Conservation (phyloP, 2,113 vertebrate genomes). For the Grammomys dolichurus region DNA sequence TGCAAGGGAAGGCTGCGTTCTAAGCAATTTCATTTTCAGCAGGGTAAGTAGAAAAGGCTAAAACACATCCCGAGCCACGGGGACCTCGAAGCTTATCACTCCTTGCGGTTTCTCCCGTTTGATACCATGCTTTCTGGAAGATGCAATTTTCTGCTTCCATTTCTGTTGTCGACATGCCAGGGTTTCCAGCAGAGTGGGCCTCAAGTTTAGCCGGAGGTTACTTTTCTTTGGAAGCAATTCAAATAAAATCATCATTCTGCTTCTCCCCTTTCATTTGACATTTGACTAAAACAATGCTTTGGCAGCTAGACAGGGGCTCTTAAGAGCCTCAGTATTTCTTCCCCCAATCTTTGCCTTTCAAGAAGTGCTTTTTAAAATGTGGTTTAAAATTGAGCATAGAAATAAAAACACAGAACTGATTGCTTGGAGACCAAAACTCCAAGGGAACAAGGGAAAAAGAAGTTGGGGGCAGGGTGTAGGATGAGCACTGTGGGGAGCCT, state of each 20-base stretch:
- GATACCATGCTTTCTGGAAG: slow-evolving; percentile 80
- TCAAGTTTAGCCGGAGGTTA: slow-evolving; percentile 74
- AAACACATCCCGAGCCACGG: slow-evolving; percentile 41
- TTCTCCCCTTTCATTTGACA: slow-evolving; percentile 77
- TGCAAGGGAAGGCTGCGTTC: slow-evolving; percentile 38
- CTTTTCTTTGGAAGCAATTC: slow-evolving; percentile 85
- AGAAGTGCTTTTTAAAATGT: slow-evolving; percentile 71
- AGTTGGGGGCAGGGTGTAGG: not conserved
- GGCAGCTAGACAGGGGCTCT: slow-evolving; percentile 71
- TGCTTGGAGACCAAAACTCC: slow-evolving; percentile 61
- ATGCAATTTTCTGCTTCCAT: slow-evolving; percentile 82
- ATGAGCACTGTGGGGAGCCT: not conserved
- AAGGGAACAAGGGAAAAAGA: not conserved
- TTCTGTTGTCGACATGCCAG: slow-evolving; percentile 82
- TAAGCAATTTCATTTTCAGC: slow-evolving; percentile 69
- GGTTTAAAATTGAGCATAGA: slow-evolving; percentile 65
- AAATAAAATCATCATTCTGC: slow-evolving; percentile 81
- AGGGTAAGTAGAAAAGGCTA: slow-evolving; percentile 55
- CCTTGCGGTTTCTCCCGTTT: slow-evolving; percentile 51
- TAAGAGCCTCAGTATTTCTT: slow-evolving; percentile 69
- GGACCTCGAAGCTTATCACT: slow-evolving; percentile 44
- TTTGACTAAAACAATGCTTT: slow-evolving; percentile 78
- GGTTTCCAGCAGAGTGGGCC: slow-evolving; percentile 77
- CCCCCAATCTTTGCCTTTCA: slow-evolving; percentile 70
- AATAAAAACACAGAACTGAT: slow-evolving; percentile 66